phyloP scores from a whole-genome alignment of 2,113 vertebrate species.

The Mormyrus lacerda region DNA sequence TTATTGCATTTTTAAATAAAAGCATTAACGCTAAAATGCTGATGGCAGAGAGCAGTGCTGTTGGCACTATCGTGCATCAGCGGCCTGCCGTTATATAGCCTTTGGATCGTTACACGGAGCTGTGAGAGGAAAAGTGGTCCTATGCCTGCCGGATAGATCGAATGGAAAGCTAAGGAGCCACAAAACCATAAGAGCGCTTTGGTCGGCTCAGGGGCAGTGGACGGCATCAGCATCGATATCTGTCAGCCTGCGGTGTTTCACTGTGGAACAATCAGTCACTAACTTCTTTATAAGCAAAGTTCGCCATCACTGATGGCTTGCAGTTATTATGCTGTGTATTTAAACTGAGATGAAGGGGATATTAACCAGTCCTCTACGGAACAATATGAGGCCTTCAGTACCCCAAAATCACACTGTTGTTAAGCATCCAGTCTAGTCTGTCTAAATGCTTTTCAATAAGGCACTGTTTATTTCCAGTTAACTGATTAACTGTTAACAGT shows the following conservation, averaged over 20 bases:
- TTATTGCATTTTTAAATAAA: background rate
- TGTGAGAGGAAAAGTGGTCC: background rate
- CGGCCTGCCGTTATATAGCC: background rate
- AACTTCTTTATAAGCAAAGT: background rate
- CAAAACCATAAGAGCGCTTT: background rate
- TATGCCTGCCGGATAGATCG: background rate
- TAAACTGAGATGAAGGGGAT: background rate
- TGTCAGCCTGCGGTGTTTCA: background rate
- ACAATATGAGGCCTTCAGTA: background rate
- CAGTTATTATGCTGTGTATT: background rate
- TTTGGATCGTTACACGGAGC: background rate
- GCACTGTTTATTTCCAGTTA: background rate
- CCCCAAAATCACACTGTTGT: background rate
- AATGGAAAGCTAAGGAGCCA: background rate
- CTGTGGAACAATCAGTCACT: background rate
- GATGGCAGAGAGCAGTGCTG: background rate
- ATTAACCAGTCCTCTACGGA: background rate
- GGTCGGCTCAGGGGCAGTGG: no score
- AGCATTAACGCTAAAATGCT: background rate
- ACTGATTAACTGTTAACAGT: background rate
- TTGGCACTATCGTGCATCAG: background rate
- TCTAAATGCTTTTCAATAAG: background rate
- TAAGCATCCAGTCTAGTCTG: background rate
- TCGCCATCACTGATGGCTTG: background rate
- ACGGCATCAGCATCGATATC: background rate